A percentile compares a stretch with the other conserved stretches of the same genome.
Evolutionary conservation across 2,797 vertebrate species (phyloP).

Genomic region (Echiichthys vipera): DNA sequence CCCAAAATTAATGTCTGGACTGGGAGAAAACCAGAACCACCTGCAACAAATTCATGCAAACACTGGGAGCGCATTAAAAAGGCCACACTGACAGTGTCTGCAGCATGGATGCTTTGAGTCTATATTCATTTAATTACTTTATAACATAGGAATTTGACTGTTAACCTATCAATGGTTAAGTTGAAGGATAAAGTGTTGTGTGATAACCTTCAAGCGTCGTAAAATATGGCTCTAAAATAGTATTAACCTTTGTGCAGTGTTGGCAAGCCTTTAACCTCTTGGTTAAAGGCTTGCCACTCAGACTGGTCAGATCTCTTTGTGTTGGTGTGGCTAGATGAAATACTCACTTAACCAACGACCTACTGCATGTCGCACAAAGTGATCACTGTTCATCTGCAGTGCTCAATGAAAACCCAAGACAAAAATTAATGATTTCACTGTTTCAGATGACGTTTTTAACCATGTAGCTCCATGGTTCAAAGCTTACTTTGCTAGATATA

Average conservation of each 20-base stretch:
- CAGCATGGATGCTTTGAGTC: neutral
- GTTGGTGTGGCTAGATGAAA: neutral
- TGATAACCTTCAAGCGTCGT: neutral
- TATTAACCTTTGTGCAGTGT: slow-evolving; percentile 1
- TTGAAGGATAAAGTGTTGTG: neutral
- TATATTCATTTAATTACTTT: neutral
- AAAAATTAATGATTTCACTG: neutral
- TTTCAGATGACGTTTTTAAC: neutral
- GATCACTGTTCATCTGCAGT: neutral
- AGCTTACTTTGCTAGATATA: neutral
- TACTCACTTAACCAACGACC: neutral
- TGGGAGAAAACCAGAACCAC: slow-evolving; percentile 40
- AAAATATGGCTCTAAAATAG: neutral
- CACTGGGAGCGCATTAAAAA: neutral
- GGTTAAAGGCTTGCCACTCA: neutral
- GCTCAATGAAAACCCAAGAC: neutral
- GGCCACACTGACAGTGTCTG: no score
- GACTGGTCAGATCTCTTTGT: neutral
- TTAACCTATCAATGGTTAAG: neutral
- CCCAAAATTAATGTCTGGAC: slow-evolving; percentile 8
- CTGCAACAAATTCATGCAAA: slow-evolving; percentile 2
- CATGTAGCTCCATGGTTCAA: neutral
- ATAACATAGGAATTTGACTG: neutral
- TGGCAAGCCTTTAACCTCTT: neutral
- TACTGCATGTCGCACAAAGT: neutral